These are phyloP conservation scores for Cecropterus lyciades DNA, from an alignment of 1,140 invertebrate species.

Conservation along the genomic window DNA sequence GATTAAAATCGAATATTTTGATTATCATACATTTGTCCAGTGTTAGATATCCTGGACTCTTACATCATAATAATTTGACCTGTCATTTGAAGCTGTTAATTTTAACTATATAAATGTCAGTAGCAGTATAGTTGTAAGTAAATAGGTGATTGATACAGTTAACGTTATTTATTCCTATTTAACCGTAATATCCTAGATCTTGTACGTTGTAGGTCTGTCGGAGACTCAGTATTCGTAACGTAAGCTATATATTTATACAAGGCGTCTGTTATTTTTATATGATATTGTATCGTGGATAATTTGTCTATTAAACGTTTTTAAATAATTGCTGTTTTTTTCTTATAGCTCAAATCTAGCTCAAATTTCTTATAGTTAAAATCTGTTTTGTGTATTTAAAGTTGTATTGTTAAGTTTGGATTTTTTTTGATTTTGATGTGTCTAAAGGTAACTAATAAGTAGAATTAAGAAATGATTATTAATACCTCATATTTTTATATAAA, in stretches of 20 bases:
- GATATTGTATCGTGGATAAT: constrained; percentile 23
- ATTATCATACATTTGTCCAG: too few species aligned
- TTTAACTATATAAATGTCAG: constrained; percentile 13
- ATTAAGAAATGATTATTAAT: too few species aligned
- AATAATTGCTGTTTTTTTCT: constrained; percentile 34
- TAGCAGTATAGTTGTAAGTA: constrained; percentile 7
- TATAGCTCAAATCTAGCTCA: background rate
- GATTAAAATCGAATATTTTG: too few species aligned
- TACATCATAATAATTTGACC: too few species aligned
- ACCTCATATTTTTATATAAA: too few species aligned
- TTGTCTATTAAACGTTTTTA: constrained; percentile 47
- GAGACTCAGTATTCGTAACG: constrained; percentile 29
- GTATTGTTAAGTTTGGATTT: too few species aligned
- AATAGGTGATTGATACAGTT: background rate
- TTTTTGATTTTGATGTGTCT: too few species aligned
- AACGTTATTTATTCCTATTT: constrained; percentile 20
- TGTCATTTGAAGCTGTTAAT: background rate
- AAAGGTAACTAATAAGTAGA: too few species aligned
- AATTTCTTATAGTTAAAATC: too few species aligned
- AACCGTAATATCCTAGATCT: constrained; percentile 16
- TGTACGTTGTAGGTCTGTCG: constrained; percentile 19
- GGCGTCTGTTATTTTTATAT: constrained; percentile 32
- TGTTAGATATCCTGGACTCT: too few species aligned
- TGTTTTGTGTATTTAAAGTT: too few species aligned
- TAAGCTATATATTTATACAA: constrained; percentile 26